A percentile compares a stretch with the other conserved stretches of the same genome.
These are phyloP conservation scores for Neosilurus mollespiculum DNA, from an alignment of 2,797 vertebrate species.

Conservation along the genomic window DNA sequence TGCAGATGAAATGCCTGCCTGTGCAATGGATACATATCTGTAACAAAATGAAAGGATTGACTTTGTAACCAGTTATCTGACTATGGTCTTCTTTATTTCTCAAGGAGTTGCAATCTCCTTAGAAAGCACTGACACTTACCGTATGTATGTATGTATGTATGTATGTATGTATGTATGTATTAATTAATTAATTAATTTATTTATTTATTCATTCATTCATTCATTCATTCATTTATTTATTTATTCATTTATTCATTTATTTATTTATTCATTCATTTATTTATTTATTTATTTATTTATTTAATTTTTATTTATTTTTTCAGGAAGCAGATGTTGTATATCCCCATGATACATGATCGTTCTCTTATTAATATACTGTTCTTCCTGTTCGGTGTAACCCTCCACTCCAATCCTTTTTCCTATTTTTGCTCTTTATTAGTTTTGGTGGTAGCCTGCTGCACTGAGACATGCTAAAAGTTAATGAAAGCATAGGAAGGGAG, in stretches of 20 bases:
- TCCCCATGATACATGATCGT: background rate
- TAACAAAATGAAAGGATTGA: background rate
- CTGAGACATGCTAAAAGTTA: constrained; percentile 21
- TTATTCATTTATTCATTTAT: too few species aligned
- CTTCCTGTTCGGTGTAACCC: background rate
- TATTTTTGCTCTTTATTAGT: constrained; percentile 42
- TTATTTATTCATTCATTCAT: too few species aligned
- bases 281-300: too few species aligned
- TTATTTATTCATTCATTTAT: too few species aligned
- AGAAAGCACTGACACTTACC: too few species aligned
- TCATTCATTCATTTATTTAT: too few species aligned
- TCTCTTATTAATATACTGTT: constrained; percentile 8
- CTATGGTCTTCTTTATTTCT: background rate
- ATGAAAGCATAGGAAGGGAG: constrained; percentile 23
- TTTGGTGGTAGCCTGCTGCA: constrained; percentile 36
- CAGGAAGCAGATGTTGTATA: background rate
- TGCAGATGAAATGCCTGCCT: background rate
- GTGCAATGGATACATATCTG: background rate
- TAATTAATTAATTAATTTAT: too few species aligned
- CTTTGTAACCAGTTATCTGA: background rate
- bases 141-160: too few species aligned
- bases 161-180: too few species aligned
- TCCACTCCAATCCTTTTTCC: background rate
- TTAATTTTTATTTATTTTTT: too few species aligned
- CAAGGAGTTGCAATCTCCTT: background rate